These are phyloP conservation scores for Phasianus colchicus DNA, from an alignment of 2,113 vertebrate species.

Conservation along the genomic window DNA sequence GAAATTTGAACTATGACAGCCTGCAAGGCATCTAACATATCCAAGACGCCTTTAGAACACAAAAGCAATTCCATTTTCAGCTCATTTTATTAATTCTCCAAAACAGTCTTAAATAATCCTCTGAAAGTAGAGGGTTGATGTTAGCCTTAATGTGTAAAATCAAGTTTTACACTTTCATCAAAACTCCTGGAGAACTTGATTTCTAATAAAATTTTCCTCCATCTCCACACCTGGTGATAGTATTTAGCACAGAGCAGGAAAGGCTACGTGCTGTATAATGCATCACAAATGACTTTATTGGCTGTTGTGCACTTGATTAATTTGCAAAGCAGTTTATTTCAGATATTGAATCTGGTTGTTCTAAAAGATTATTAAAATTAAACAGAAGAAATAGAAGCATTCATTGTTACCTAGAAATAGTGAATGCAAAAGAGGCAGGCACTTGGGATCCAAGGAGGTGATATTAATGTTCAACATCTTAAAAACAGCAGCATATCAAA, in stretches of 20 bases:
- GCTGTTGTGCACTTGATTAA: constrained; percentile 24
- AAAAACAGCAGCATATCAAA: constrained; percentile 76
- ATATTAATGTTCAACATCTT: constrained; percentile 76
- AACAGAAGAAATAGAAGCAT: constrained; percentile 45
- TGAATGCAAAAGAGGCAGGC: constrained; percentile 46
- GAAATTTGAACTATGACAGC: not conserved
- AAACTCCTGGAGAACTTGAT: constrained; percentile 1
- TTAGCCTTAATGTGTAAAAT: constrained; percentile 38
- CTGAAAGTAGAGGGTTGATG: constrained; percentile 10
- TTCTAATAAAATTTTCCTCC: constrained; percentile 9
- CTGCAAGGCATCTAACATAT: not conserved
- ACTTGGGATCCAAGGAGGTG: constrained; percentile 66
- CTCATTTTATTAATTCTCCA: constrained; percentile 6
- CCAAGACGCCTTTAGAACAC: not conserved
- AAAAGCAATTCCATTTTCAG: not conserved
- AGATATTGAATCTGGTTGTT: constrained; percentile 4
- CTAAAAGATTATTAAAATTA: constrained; percentile 57
- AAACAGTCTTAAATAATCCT: constrained; percentile 30
- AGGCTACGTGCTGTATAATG: not conserved
- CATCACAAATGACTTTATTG: not conserved
- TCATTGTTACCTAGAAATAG: constrained; percentile 43
- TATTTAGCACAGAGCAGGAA: constrained; percentile 1
- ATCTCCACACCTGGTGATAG: not conserved
- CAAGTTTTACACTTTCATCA: constrained; percentile 20
- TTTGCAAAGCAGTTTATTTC: constrained; percentile 42